phyloP scores from a whole-genome alignment of 2,113 vertebrate species.

The Phrynocephalus versicolor region DNA sequence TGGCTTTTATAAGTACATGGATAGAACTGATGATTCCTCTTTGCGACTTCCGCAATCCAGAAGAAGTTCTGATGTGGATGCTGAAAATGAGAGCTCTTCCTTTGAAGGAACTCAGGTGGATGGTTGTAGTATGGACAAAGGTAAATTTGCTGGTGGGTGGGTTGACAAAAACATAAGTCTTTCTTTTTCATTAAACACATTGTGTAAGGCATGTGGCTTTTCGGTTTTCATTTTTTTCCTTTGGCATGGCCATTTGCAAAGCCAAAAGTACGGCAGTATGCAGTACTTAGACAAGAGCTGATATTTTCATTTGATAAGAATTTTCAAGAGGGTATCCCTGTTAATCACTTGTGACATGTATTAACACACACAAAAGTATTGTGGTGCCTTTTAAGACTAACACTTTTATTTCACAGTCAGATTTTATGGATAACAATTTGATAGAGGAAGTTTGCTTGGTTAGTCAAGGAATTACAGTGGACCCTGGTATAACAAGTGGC shows the following conservation, averaged over 20 bases:
- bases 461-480: no score
- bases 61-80: conserved; percentile 13
- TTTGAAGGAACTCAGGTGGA: neutral
- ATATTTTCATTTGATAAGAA: neutral
- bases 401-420: no score
- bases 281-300: neutral
- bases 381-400: no score
- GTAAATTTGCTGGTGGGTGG: conserved; percentile 39
- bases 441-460: no score
- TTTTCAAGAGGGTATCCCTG: no score
- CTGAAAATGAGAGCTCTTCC: conserved; percentile 21
- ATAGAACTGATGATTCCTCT: conserved; percentile 46
- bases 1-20: conserved; percentile 86
- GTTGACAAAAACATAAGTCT: neutral
- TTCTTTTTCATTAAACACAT: neutral
- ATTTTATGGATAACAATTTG: no score
- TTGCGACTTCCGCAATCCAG: conserved; percentile 43
- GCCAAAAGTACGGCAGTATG: neutral
- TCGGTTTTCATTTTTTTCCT: neutral
- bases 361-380: no score
- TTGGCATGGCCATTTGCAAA: neutral
- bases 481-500: no score
- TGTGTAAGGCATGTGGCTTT: no score
- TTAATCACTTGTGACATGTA: no score
- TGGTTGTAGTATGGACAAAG: conserved; percentile 31